These are phyloP conservation scores for Siphonodentalium dalli DNA, from an alignment of 2,888 invertebrate genomes.

Conservation along the genomic window DNA sequence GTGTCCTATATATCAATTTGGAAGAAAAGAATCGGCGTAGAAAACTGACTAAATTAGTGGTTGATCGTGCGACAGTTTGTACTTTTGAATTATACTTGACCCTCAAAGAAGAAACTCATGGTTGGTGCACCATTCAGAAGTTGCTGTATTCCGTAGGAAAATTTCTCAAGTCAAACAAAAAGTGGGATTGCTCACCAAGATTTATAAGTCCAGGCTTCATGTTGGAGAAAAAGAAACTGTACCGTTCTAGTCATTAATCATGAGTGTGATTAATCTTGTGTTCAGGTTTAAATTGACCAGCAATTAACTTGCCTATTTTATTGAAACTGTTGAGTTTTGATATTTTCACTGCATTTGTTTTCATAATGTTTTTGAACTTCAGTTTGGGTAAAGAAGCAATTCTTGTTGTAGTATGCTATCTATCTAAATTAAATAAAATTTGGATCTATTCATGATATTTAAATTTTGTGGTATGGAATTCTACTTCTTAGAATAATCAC, in stretches of 20 bases:
- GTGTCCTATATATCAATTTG: constrained; percentile 84
- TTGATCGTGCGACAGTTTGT: constrained; percentile 85
- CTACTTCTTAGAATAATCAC: no score
- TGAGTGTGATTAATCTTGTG: background rate
- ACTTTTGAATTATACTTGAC: constrained; percentile 91
- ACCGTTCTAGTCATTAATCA: constrained; percentile 67
- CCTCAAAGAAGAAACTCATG: constrained; percentile 83
- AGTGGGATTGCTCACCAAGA: constrained; percentile 39
- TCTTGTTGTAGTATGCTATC: no score
- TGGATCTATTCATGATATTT: no score
- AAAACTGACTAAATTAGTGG: constrained; percentile 81
- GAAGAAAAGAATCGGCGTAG: constrained; percentile 69
- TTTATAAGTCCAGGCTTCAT: constrained; percentile 89
- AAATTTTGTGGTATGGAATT: no score
- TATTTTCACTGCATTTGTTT: no score
- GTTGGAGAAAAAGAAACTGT: constrained; percentile 89
- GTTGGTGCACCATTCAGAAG: constrained; percentile 88
- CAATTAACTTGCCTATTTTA: background rate
- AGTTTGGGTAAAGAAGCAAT: no score
- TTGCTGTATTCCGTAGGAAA: constrained; percentile 70
- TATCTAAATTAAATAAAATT: no score
- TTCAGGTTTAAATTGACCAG: background rate
- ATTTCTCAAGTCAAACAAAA: constrained; percentile 36
- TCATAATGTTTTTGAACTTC: no score
- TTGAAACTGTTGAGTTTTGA: no score